Evolutionary conservation across 2,888 invertebrate species (phyloP).

Genomic region (Pogonocherus hispidulus): DNA sequence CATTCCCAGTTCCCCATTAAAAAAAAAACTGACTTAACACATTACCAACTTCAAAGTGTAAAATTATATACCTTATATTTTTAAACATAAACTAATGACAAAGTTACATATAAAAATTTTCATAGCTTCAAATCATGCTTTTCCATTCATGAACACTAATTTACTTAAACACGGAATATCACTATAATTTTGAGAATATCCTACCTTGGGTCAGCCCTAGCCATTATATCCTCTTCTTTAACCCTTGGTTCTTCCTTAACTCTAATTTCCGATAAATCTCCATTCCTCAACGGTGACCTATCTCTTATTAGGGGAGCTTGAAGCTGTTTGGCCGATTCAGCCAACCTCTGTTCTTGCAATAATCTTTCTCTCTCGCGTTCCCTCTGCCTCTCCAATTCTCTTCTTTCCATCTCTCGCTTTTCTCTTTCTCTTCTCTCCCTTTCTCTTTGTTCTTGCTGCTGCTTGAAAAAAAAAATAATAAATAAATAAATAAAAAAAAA

Average conservation of each 20-base stretch:
- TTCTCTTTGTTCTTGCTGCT: constrained; percentile 66
- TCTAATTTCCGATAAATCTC: constrained; percentile 70
- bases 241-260: constrained; percentile 77
- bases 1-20: too few species aligned
- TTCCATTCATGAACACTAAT: neutral
- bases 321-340: constrained; percentile 68
- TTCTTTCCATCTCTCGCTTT: constrained; percentile 72
- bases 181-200: constrained; percentile 43
- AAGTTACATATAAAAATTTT: too few species aligned
- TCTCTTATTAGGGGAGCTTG: constrained; percentile 70
- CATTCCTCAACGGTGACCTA: constrained; percentile 84
- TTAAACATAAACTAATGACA: too few species aligned
- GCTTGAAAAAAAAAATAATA: constrained; percentile 31
- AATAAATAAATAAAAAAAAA: neutral
- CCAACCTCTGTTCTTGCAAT: constrained; percentile 73
- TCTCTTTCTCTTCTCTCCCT: constrained; percentile 71
- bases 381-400: constrained; percentile 72
- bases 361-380: constrained; percentile 75
- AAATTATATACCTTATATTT: too few species aligned
- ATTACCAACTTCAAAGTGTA: too few species aligned
- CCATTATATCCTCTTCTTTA: constrained; percentile 65
- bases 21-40: too few species aligned
- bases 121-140: too few species aligned
- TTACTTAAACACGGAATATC: neutral
- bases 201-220: constrained; percentile 68